Evolutionary conservation across 2,797 vertebrate species (phyloP).

Genomic region (Pelochelys cantorii): DNA sequence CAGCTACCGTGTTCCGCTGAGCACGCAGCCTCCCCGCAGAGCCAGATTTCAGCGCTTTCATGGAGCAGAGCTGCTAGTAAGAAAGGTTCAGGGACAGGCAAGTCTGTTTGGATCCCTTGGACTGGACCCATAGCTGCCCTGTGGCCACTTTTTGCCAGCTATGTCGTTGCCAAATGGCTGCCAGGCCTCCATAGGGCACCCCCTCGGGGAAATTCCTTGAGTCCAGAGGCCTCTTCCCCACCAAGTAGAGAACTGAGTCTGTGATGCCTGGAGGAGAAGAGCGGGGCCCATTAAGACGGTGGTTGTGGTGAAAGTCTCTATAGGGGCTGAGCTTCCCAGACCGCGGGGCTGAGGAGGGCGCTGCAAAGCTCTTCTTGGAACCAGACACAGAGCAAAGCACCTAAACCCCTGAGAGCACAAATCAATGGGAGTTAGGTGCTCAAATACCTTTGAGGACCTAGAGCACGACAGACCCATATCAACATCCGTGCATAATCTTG

Average conservation of each 20-base stretch:
- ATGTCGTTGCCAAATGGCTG: neutral
- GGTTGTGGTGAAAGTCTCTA: neutral
- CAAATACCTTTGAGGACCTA: neutral
- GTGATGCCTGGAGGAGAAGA: neutral
- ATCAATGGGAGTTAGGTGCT: too few relatives aligned
- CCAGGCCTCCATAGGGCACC: neutral
- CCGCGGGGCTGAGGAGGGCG: too few relatives aligned
- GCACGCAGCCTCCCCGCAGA: neutral
- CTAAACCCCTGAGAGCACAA: too few relatives aligned
- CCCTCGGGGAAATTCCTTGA: neutral
- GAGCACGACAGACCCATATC: neutral
- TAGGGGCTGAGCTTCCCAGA: too few relatives aligned
- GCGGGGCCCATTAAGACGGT: accelerated
- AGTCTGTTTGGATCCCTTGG: neutral
- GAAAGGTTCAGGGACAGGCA: accelerated
- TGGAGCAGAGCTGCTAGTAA: neutral
- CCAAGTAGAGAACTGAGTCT: accelerated
- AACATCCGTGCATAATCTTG: neutral
- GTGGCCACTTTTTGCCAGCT: neutral
- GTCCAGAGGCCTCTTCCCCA: neutral
- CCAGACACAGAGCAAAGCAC: too few relatives aligned
- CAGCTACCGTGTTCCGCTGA: too few relatives aligned
- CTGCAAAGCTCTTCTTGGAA: too few relatives aligned
- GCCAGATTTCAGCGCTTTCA: neutral
- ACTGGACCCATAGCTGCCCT: neutral